Base-by-base conservation (phyloP, 2,888 invertebrate species). In the Melanostoma mellinum region DNA sequence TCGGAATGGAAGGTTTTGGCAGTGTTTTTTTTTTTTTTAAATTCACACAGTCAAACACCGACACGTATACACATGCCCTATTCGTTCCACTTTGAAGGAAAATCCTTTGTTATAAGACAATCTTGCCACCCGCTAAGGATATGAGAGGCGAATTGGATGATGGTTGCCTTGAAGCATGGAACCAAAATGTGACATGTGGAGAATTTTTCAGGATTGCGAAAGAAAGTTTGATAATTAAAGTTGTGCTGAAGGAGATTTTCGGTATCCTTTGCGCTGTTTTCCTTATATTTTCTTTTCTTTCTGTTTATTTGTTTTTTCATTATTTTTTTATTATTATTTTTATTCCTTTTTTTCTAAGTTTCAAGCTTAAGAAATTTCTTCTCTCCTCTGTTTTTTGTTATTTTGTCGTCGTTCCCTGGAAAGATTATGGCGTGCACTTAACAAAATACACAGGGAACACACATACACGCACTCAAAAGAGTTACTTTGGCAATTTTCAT, bases 201-300 rank as follows among this genome's bases (percentile, higher is more conserved):
- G 56, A 63, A 73, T 73, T 82, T 78, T 78, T 82, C 71, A 82
- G 78, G 68, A 78, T 73, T 78, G 73, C 56, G 33, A 74, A 69
- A 52, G 38, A 82, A 82, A 82, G 72, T 82, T 82, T 82, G 82
- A 82, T 82, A 82, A 82, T 82, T 82, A 78, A 82, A 82, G 78
- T 82, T 82, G 50, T 69, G 73, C 69, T 69, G 5, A 56, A 52
- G 63, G 53, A 78, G 68, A 63, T 58, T 69, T 73, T 73, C 40
- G 53, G 72, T 72, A 77, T 82, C 78, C 78, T 73, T 77, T 77
- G 61, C 68, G 72, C 65, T 72, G 36, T 68, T 73, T 60, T 77
- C 56, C 58, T 77, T 77, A 33, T 73, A 68, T 81, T 76, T 65
- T 53, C 53, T 68, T 61, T 73, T 38, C 30, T 60, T 72, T 60